Conservation (phyloP, 1,140 invertebrate genomes). For the Potamilus streckersoni region DNA sequence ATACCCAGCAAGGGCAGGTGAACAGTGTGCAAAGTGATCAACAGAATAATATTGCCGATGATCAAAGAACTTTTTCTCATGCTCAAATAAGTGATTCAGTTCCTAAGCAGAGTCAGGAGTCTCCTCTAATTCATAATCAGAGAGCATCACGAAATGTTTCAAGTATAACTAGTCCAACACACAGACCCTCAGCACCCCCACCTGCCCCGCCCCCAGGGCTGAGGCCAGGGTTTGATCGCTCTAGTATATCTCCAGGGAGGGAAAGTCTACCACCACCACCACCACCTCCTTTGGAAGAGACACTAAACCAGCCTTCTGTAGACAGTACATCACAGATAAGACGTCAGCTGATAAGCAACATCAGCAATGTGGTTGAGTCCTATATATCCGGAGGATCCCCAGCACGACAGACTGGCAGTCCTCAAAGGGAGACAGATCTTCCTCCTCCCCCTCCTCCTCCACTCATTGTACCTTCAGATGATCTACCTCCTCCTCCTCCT, state of each 20-base stretch:
- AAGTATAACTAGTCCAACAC: conserved; percentile 31
- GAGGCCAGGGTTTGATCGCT: conserved; percentile 36
- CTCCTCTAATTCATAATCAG: too few relatives aligned
- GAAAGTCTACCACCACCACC: conserved; percentile 87
- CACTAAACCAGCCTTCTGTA: not conserved
- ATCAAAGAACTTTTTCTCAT: too few relatives aligned
- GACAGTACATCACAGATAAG: conserved; percentile 12
- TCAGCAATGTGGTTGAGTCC: conserved; percentile 69
- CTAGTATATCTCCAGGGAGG: conserved; percentile 72
- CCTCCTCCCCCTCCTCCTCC: conserved; percentile 32
- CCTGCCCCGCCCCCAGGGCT: conserved; percentile 74
- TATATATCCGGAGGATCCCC: conserved; percentile 16
- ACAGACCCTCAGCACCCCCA: conserved; percentile 41
- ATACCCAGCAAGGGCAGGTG: too few relatives aligned
- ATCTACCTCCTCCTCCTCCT: conserved; percentile 67
- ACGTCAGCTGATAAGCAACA: conserved; percentile 8
- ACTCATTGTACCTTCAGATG: conserved; percentile 22
- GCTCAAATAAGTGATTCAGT: too few relatives aligned
- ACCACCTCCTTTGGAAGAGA: conserved; percentile 70
- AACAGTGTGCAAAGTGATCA: too few relatives aligned
- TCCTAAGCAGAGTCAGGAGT: too few relatives aligned
- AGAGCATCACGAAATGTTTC: conserved; percentile 21
- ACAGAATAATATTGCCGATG: too few relatives aligned
- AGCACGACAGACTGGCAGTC: conserved; percentile 11
- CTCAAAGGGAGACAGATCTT: not conserved